Evolutionary conservation across 1,140 invertebrate species (phyloP), one percentile per base, ranked within the genome.

Genomic region (Procambarus virginalis): DNA sequence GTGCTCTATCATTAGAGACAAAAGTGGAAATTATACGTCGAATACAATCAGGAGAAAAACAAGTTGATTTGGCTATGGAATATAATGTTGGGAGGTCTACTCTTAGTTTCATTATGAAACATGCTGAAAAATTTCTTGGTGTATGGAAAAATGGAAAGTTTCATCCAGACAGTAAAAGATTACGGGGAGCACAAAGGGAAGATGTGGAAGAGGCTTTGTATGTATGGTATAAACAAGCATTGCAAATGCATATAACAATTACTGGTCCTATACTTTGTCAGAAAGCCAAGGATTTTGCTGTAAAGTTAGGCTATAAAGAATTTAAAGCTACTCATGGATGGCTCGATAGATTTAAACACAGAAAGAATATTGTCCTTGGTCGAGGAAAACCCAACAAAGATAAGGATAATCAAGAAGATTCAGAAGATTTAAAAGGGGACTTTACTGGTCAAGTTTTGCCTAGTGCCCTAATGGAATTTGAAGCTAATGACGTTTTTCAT

Each of bases 321-420:
- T 93, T 93, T 75, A 91, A 92, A 82, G 92, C 92, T 9, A 92
- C 92, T 64, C 91, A 92, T 90, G 92, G 92, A 20, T 93, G 92
- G 92, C 82, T 93, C 14, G 90, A 91, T 46, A 51, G 91, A 49
- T 93, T 93, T 75, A 91, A 92, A 48, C 88, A 93, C 55, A 86
- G 92, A 49, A 90, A 91, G 80, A 87, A 90, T 68, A 90, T 92
- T 76, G 81, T 86, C 51, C 90, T 90, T 91, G 84, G 86, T n/a
- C 91, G 91, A 81, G 86, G 92, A 22, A 92, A 82, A 79, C 91
- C 91, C 8, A 86, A 75, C 58, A 91, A 90, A 77, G 91, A 90
- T 22, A 88, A 86, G 46, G 90, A 86, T 20, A 82, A 87, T 68
- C 76, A 91, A 20, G 90, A 91, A 55, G 73, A 90, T 76, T 78